These are phyloP conservation scores for Macrophya annulata DNA, from an alignment of 2,888 invertebrate species.

Conservation along the genomic window DNA sequence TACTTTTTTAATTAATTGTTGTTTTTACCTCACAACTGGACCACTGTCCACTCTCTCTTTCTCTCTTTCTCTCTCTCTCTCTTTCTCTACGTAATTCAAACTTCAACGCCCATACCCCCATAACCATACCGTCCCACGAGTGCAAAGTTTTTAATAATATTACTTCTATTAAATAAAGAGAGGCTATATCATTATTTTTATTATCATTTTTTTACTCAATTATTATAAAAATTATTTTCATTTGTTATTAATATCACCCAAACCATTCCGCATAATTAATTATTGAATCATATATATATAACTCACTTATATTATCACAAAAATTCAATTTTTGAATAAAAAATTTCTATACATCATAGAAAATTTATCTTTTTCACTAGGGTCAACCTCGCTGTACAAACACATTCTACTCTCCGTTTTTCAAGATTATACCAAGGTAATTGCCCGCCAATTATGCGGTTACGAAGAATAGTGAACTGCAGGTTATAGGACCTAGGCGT, in stretches of 20 bases:
- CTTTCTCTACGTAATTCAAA: constrained; percentile 17
- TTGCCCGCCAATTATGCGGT: constrained; percentile 69
- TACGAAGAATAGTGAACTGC: constrained; percentile 54
- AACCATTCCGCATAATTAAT: neutral
- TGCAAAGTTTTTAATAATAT: constrained; percentile 68
- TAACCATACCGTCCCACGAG: neutral
- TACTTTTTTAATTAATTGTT: constrained; percentile 79
- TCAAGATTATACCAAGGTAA: constrained; percentile 62
- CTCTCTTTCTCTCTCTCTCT: no score
- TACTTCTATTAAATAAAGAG: constrained; percentile 61
- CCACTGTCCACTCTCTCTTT: constrained; percentile 38
- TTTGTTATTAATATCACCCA: neutral
- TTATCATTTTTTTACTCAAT: neutral
- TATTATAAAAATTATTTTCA: neutral
- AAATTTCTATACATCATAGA: neutral
- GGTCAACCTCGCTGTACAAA: constrained; percentile 7
- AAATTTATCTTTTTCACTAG: constrained; percentile 22
- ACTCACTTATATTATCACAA: neutral
- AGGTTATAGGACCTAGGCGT: constrained; percentile 64
- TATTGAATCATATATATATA: neutral
- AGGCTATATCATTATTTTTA: neutral
- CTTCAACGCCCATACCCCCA: constrained; percentile 18
- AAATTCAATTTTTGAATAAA: neutral
- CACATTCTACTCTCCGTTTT: neutral
- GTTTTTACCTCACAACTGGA: constrained; percentile 58